phyloP scores from a whole-genome alignment of 2,888 invertebrate genomes.

The Macaria notata region DNA sequence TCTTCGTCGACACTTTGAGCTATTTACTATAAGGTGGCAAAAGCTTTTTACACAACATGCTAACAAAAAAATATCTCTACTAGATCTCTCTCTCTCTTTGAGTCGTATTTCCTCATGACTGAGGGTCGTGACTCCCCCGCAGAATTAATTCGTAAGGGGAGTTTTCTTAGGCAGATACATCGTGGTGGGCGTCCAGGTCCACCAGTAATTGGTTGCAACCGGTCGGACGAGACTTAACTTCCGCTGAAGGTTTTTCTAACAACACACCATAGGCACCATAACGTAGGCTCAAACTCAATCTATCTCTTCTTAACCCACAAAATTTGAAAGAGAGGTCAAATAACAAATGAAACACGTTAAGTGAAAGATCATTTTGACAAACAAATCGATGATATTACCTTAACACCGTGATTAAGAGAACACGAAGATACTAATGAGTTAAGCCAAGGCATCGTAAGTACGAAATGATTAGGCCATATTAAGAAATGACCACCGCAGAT shows the following conservation, averaged over 20 bases:
- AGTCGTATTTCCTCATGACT: no score
- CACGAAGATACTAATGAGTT: slow-evolving; percentile 40
- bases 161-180: no score
- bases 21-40: no score
- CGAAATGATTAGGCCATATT: slow-evolving; percentile 37
- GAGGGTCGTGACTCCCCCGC: no score
- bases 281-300: slow-evolving; percentile 48
- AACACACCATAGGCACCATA: slow-evolving; percentile 39
- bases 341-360: slow-evolving; percentile 30
- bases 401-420: slow-evolving; percentile 44
- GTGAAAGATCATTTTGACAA: slow-evolving; percentile 54
- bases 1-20: no score
- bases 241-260: slow-evolving; percentile 64
- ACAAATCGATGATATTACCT: slow-evolving; percentile 46
- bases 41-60: no score
- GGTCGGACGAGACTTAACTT: slow-evolving; percentile 64
- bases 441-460: slow-evolving; percentile 37
- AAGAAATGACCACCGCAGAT: slow-evolving; percentile 36
- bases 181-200: no score
- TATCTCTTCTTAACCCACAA: slow-evolving; percentile 32
- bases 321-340: slow-evolving; percentile 35
- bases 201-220: slow-evolving; percentile 70
- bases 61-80: no score
- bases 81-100: no score
- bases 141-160: no score